Evolutionary conservation across 2,113 vertebrate species (phyloP).

Genomic region (Setophaga coronata): DNA sequence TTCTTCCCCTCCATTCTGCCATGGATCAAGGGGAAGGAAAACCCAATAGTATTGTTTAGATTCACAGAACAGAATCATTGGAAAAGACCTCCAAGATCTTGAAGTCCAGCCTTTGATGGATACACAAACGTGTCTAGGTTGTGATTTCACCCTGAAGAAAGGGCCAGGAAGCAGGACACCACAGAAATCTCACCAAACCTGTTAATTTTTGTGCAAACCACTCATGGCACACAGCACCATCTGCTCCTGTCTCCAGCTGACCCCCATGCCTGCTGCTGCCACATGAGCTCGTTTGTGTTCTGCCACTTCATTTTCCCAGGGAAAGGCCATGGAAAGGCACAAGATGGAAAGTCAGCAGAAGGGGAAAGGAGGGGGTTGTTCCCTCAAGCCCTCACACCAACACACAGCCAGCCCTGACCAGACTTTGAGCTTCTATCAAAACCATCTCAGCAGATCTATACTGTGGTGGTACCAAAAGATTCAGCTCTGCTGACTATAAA

Average conservation of each 20-base stretch:
- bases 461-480: rapidly evolving
- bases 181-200: not conserved
- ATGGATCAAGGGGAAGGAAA: not conserved
- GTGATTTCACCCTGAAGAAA: not conserved
- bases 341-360: not conserved
- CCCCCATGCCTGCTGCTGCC: not conserved
- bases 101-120: not conserved
- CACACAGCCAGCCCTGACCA: not conserved
- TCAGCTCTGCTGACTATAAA: not conserved
- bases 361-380: not conserved
- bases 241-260: not conserved
- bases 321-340: not conserved
- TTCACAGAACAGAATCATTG: not conserved
- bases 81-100: not conserved
- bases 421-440: not conserved
- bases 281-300: not conserved
- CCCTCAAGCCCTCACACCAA: not conserved
- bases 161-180: not conserved
- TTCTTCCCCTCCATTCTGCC: not conserved
- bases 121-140: rapidly evolving
- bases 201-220: not conserved
- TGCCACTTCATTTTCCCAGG: rapidly evolving
- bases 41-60: rapidly evolving
- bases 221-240: not conserved
- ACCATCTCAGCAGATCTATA: not conserved